Evolutionary conservation across 2,888 invertebrate genomes (phyloP).

Genomic region (Dinocampus coccinellae): DNA sequence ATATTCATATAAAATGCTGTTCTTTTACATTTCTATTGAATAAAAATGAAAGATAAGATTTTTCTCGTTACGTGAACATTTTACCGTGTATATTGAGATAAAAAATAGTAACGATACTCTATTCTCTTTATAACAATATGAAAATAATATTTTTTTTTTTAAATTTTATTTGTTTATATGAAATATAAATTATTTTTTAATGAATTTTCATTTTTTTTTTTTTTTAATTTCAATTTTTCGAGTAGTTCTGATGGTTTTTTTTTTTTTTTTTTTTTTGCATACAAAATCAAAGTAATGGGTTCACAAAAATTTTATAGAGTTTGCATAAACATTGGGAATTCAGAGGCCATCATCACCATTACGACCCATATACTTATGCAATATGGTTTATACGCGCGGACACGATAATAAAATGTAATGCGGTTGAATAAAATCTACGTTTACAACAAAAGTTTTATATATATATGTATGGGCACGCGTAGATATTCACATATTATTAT

Average conservation of each 20-base stretch:
- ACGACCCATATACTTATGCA: background rate
- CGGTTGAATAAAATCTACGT: slow-evolving; percentile 43
- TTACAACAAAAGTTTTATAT: background rate
- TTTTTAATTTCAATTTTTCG: background rate
- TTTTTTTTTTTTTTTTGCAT: slow-evolving; percentile 31
- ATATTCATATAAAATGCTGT: slow-evolving; percentile 48
- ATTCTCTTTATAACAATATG: too few species aligned
- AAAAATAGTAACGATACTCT: too few species aligned
- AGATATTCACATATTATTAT: slow-evolving; percentile 1
- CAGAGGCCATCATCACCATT: slow-evolving; percentile 22
- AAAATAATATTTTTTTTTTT: too few species aligned
- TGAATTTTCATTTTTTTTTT: background rate
- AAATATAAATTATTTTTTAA: background rate
- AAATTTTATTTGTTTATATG: too few species aligned
- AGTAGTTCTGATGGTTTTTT: background rate
- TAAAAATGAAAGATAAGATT: slow-evolving; percentile 48
- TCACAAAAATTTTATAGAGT: background rate
- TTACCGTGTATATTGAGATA: too few species aligned
- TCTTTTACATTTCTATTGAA: slow-evolving; percentile 53
- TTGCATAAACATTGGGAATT: slow-evolving; percentile 33
- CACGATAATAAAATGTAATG: slow-evolving; percentile 44
- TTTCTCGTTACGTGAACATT: slow-evolving; percentile 43
- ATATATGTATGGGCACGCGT: slow-evolving; percentile 11
- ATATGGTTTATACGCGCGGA: slow-evolving; percentile 11
- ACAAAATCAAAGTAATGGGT: background rate